Evolutionary conservation across 2,888 invertebrate species (phyloP).

Genomic region (Eustalomyia histrio): DNA sequence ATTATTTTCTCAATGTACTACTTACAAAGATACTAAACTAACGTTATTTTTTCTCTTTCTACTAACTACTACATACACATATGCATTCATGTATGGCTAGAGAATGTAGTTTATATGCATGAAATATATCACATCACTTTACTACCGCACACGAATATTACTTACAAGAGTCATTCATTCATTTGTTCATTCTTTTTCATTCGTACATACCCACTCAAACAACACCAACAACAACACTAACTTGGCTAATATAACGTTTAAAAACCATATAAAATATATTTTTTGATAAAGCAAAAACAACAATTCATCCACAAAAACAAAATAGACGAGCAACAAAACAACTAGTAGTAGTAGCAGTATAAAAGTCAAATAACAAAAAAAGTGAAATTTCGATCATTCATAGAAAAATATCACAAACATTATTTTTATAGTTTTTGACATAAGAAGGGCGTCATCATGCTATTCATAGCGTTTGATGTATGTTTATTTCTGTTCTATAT

Average conservation of each 20-base stretch:
- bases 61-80: neutral
- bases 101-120: constrained; percentile 2
- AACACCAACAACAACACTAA: constrained; percentile 1
- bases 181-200: neutral
- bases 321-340: neutral
- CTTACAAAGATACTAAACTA: neutral
- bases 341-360: too few relatives aligned
- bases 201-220: constrained; percentile 21
- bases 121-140: constrained; percentile 44
- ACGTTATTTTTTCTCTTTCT: too few relatives aligned
- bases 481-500: constrained; percentile 40
- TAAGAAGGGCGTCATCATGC: constrained; percentile 64
- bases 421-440: constrained; percentile 65
- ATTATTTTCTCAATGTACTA: too few relatives aligned
- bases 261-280: constrained; percentile 28
- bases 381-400: constrained; percentile 62
- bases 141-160: constrained; percentile 29
- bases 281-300: constrained; percentile 17
- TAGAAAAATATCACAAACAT: constrained; percentile 64
- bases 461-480: constrained; percentile 56
- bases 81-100: too few relatives aligned
- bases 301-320: constrained; percentile 16
- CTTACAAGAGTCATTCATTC: constrained; percentile 21
- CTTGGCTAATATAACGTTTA: constrained; percentile 42
- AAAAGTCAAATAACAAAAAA: constrained; percentile 24